Evolutionary conservation across 2,888 invertebrate genomes (phyloP).

Genomic region (Venustoraphidia nigricollis): DNA sequence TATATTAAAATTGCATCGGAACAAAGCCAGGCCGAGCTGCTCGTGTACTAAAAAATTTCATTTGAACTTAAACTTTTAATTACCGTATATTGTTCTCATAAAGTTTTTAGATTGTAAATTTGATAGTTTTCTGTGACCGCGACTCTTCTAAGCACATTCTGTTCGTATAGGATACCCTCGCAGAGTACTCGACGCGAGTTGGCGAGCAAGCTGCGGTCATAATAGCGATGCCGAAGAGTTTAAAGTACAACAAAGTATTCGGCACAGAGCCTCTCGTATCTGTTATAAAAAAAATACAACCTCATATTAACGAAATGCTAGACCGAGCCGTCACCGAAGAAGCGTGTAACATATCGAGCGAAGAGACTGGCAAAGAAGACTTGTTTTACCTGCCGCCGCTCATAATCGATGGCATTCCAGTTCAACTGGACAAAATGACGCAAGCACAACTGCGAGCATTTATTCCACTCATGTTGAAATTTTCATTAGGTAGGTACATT

Average conservation of each 20-base stretch:
- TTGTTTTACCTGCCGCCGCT: constrained; percentile 83
- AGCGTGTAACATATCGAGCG: constrained; percentile 56
- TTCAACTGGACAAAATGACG: constrained; percentile 90
- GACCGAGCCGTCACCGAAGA: constrained; percentile 77
- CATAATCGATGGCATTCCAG: constrained; percentile 86
- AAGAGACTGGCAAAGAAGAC: constrained; percentile 72
- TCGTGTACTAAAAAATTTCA: too few species aligned
- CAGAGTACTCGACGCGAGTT: constrained; percentile 82
- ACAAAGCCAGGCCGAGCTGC: too few species aligned
- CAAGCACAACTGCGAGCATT: constrained; percentile 85
- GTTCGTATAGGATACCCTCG: constrained; percentile 27
- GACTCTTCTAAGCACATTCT: too few species aligned
- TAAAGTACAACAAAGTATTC: constrained; percentile 63
- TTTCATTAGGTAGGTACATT: constrained; percentile 63
- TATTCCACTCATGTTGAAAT: constrained; percentile 88
- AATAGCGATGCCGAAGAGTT: constrained; percentile 81
- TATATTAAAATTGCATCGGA: too few species aligned
- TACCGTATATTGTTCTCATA: too few species aligned
- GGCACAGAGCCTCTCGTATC: constrained; percentile 85
- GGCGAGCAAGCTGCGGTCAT: constrained; percentile 85
- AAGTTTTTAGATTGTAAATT: too few species aligned
- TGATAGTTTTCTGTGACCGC: too few species aligned
- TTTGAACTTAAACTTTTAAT: too few species aligned
- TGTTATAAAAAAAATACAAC: constrained; percentile 69
- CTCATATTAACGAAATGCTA: constrained; percentile 76